Percentiles rank a stretch among this genome's conserved stretches.
These are phyloP conservation scores for Pegea sp. DNA, from an alignment of 23 tunicate genomes.

Conservation along the genomic window DNA sequence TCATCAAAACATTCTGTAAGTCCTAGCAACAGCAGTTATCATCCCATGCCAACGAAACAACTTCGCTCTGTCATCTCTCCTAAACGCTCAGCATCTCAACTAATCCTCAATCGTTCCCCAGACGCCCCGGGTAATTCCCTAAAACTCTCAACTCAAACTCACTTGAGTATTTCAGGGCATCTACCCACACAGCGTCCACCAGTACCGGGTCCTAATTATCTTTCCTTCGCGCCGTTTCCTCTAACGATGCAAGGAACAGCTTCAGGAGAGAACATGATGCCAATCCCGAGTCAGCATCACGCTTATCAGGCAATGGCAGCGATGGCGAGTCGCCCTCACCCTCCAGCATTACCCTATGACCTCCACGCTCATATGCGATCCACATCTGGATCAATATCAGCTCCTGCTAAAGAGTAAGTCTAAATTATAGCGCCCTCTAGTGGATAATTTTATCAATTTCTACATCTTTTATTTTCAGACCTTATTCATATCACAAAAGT, in stretches of 20 bases:
- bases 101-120: no score
- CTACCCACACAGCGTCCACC: conserved; percentile 8
- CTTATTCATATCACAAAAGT: conserved; percentile 58
- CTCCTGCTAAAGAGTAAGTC: conserved; percentile 12
- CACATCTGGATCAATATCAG: neutral
- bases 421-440: no score
- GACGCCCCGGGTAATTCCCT: no score
- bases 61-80: no score
- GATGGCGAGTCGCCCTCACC: conserved; percentile 10
- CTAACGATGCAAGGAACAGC: conserved; percentile 6
- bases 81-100: no score
- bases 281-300: conserved; percentile 4
- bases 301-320: conserved; percentile 7
- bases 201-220: conserved; percentile 9
- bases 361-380: conserved; percentile 19
- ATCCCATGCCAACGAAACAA: no score
- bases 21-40: no score
- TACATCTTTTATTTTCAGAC: conserved; percentile 9
- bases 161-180: no score
- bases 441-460: neutral
- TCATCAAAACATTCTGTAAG: no score
- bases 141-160: no score
- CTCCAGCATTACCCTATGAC: conserved; percentile 15
- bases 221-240: conserved; percentile 14
- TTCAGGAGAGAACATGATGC: neutral